These are phyloP conservation scores for Tiaroga cobitis DNA, from an alignment of 2,797 vertebrate species.

Conservation along the genomic window DNA sequence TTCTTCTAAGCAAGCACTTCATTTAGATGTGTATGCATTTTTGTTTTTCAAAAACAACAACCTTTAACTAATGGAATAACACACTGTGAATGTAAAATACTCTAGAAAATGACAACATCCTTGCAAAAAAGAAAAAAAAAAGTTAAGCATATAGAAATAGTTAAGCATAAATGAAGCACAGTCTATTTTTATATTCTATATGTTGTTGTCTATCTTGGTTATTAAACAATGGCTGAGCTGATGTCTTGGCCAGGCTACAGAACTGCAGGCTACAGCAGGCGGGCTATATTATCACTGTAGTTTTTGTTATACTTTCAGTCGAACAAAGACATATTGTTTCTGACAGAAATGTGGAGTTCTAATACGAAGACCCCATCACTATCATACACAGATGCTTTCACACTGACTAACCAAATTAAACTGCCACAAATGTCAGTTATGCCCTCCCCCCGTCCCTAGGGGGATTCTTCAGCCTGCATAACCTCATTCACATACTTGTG, in stretches of 20 bases:
- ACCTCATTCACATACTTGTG: constrained; percentile 18
- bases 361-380: constrained; percentile 14
- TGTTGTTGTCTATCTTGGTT: not conserved
- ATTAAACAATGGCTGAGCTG: not conserved
- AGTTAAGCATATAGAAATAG: not conserved
- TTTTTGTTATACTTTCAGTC: constrained; percentile 15
- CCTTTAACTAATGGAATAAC: not conserved
- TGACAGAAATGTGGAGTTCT: constrained; percentile 20
- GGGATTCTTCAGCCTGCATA: constrained; percentile 29
- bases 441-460: not conserved
- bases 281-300: constrained; percentile 1
- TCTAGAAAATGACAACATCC: not conserved
- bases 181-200: not conserved
- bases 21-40: not conserved
- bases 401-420: constrained; percentile 43
- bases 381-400: constrained; percentile 35
- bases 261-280: not conserved
- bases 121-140: not conserved
- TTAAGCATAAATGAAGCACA: constrained; percentile 22
- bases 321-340: constrained; percentile 34
- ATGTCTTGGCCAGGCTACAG: not conserved
- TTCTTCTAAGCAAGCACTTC: not conserved
- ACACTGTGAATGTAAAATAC: not conserved
- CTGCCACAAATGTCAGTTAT: constrained; percentile 35
- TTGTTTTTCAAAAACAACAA: not conserved